Conservation (phyloP, 2,113 vertebrate species). For the Semicossyphus pulcher region DNA sequence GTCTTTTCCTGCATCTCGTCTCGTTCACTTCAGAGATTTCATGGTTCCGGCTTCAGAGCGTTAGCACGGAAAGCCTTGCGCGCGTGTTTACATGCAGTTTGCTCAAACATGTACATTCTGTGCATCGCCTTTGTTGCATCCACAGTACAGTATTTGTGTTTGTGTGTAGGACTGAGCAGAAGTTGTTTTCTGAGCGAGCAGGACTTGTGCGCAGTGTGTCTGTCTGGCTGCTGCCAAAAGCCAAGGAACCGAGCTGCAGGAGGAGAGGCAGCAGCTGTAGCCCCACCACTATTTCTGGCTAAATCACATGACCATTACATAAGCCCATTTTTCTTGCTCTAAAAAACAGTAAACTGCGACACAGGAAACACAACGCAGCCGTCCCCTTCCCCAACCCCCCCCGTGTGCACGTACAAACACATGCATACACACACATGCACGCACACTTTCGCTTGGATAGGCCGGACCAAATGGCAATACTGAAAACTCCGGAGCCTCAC, state of each 20-base stretch:
- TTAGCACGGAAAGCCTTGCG: background rate
- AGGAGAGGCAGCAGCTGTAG: constrained; percentile 87
- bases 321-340: constrained; percentile 90
- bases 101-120: constrained; percentile 32
- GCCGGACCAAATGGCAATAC: constrained; percentile 71
- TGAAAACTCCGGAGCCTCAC: constrained; percentile 68
- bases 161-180: constrained; percentile 73
- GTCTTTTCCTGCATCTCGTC: background rate
- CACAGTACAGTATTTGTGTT: constrained; percentile 60
- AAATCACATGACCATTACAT: constrained; percentile 89
- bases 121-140: constrained; percentile 45
- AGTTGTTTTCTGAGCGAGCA: constrained; percentile 79
- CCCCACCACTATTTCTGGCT: constrained; percentile 88
- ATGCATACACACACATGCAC: constrained; percentile 12
- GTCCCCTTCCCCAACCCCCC: constrained; percentile 32
- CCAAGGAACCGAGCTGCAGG: constrained; percentile 84
- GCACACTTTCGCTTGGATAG: constrained; percentile 31
- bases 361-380: constrained; percentile 83
- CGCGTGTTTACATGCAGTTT: constrained; percentile 30
- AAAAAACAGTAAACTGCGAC: constrained; percentile 88
- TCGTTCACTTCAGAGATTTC: background rate
- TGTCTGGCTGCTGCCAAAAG: constrained; percentile 83
- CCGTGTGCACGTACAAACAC: background rate
- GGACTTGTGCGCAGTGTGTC: constrained; percentile 79
- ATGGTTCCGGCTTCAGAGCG: background rate